Conservation (phyloP, 2,113 vertebrate genomes). For the Aleadryas rufinucha region DNA sequence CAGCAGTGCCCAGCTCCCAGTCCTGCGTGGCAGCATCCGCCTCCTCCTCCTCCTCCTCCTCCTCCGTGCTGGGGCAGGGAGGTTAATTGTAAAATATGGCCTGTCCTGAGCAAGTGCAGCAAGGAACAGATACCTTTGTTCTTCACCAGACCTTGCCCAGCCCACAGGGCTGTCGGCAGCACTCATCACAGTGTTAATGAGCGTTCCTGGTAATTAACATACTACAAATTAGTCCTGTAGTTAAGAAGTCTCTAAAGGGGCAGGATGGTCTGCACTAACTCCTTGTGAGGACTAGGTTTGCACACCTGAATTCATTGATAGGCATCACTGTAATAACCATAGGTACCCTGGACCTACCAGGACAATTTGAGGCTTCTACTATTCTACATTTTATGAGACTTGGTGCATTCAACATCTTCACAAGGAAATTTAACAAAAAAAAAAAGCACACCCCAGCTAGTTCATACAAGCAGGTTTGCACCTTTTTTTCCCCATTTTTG, state of each 20-base stretch:
- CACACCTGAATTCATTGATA: background rate
- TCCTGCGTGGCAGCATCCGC: background rate
- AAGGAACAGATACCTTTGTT: background rate
- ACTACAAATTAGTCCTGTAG: background rate
- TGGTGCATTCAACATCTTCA: background rate
- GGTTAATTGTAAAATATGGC: too few relatives aligned
- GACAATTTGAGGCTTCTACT: background rate
- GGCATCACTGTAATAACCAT: fast-evolving
- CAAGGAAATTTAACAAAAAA: background rate
- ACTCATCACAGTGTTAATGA: fast-evolving
- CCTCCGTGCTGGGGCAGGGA: background rate
- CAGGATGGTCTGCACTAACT: background rate
- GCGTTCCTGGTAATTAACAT: background rate
- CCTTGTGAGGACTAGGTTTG: background rate
- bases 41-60: background rate
- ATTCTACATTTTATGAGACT: background rate
- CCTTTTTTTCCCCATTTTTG: background rate
- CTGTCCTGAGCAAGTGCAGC: background rate
- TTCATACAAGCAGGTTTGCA: background rate
- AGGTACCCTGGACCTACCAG: background rate
- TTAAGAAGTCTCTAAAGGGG: background rate
- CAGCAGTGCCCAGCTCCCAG: background rate
- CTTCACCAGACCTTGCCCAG: background rate
- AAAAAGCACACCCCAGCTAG: background rate
- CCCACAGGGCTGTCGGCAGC: fast-evolving